Conservation (phyloP, 2,113 vertebrate genomes). For the Leucopternis melanops region DNA sequence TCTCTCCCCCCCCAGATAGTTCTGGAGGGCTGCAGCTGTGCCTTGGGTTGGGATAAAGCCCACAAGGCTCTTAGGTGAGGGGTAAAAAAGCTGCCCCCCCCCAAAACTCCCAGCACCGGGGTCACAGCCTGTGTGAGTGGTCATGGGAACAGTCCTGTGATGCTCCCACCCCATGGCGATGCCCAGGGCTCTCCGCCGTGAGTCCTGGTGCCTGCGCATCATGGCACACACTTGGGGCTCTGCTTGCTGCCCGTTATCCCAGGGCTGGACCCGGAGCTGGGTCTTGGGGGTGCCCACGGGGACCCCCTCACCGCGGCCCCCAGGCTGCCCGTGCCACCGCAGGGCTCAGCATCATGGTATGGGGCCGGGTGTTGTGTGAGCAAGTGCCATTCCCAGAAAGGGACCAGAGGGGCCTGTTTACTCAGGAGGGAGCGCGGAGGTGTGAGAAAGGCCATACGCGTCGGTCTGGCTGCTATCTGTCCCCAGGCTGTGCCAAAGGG, state of each 20-base stretch:
- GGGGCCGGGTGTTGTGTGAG: fast-evolving
- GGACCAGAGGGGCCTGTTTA: not conserved
- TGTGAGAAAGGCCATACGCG: not conserved
- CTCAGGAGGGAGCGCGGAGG: not conserved
- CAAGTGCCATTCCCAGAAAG: not conserved
- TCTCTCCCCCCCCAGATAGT: not conserved
- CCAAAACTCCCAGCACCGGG: too few species aligned
- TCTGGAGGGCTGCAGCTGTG: not conserved
- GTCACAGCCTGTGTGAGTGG: not conserved
- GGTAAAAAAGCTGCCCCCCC: not conserved
- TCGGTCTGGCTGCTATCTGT: not conserved
- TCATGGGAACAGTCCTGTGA: not conserved
- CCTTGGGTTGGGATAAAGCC: not conserved
- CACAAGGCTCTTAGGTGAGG: not conserved
- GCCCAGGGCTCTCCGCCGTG: not conserved
- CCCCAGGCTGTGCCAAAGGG: not conserved
- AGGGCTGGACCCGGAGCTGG: not conserved
- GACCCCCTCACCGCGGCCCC: fast-evolving
- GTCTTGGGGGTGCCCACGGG: not conserved
- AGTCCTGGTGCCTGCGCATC: fast-evolving
- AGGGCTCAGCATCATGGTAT: not conserved
- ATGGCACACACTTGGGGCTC: fast-evolving
- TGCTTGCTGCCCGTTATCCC: not conserved
- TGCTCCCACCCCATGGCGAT: not conserved
- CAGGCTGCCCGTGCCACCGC: not conserved